Evolutionary conservation across 2,797 vertebrate genomes (phyloP), one percentile per base, ranked within the genome.

Genomic region (Naso thynnoides): DNA sequence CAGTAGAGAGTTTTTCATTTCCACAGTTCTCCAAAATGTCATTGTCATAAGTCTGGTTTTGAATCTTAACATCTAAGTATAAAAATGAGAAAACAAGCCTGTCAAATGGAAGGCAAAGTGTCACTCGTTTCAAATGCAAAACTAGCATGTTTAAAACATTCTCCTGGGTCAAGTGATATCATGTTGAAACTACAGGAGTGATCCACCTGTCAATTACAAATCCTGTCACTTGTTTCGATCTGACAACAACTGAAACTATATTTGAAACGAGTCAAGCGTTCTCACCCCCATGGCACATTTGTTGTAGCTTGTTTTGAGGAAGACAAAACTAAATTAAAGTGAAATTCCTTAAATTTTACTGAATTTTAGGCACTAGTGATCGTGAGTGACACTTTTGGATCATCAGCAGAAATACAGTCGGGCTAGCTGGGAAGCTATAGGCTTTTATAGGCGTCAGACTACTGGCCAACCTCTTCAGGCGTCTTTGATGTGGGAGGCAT

Each of bases 401-500:
- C 72, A 49, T 64, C 57, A 72, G 66, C 65, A 69, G 69, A 81
- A 76, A 56, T 55, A 23, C 59, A 29, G 59, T 66, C 42, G 70
- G 60, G 79, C 50, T 29, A 50, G 82, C 75, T 73, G 64, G 54
- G 62, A 72, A 81, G 78, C 84, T 68, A 70, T 70, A 76, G 81
- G 79, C 78, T 84, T 85, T 84, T 76, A 80, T 83, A 84, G 73
- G 66, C 85, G 83, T 83, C 89, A 88, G 70, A 90, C 88, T 88
- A 88, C 75, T 73, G 88, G 87, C 83, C 90, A 89, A 88, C 90
- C 82, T 90, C 90, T 80, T 67, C 78, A 75, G 86, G 88, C 87
- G 61, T 70, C 88, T 93, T 90, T 93, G 89, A 94, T 93, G 93
- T 91, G 81, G 86, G 91, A 93, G 91, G 88, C 88, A 86, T 89